Evolutionary conservation across 2,797 vertebrate genomes (phyloP).

Genomic region (Diglossa cyanea): DNA sequence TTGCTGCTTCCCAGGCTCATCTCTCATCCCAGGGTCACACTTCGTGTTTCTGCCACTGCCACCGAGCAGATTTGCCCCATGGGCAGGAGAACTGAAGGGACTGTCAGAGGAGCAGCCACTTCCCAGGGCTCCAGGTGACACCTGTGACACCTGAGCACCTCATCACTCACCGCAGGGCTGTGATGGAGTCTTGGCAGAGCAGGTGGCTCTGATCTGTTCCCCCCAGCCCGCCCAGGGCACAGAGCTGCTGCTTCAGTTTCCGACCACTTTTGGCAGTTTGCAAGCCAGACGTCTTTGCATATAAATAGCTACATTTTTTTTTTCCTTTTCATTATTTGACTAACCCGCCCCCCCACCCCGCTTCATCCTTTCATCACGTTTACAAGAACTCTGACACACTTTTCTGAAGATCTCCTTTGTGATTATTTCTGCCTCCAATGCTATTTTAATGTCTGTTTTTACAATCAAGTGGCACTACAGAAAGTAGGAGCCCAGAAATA

Average conservation of each 20-base stretch:
- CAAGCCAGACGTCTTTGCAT: background rate
- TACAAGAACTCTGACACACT: background rate
- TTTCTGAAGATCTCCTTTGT: background rate
- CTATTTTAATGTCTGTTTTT: background rate
- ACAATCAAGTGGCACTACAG: background rate
- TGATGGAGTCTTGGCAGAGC: rapidly evolving
- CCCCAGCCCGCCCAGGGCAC: rapidly evolving
- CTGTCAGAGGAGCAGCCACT: rapidly evolving
- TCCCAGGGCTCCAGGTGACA: background rate
- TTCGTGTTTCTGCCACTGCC: rapidly evolving
- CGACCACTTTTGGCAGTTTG: background rate
- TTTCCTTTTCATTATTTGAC: background rate
- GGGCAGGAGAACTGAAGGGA: rapidly evolving
- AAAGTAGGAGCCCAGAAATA: background rate
- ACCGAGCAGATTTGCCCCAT: background rate
- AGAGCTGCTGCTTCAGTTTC: background rate
- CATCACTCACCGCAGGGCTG: rapidly evolving
- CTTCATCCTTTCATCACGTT: background rate
- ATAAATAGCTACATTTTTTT: background rate
- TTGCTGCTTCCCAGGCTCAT: rapidly evolving
- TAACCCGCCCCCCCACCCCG: background rate
- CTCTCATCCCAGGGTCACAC: background rate
- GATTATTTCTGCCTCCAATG: background rate
- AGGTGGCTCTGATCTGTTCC: background rate
- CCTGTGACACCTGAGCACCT: rapidly evolving